Evolutionary conservation across 2,113 vertebrate genomes (phyloP).

Genomic region (Calypte anna): DNA sequence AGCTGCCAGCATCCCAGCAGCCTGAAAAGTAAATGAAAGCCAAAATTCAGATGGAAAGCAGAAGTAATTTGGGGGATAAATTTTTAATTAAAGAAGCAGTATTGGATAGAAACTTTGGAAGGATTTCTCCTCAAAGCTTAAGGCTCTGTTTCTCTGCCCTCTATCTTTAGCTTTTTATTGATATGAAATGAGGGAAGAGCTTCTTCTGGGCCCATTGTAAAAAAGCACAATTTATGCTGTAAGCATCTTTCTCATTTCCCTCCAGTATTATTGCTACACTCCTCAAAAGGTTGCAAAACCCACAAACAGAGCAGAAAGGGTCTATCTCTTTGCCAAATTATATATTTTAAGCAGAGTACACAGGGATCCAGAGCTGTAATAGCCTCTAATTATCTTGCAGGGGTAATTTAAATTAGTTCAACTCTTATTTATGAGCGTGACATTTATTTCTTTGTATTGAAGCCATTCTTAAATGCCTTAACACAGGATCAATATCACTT

Average conservation of each 20-base stretch:
- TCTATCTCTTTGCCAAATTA: background rate
- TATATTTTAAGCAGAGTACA: background rate
- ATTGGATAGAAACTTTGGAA: constrained; percentile 10
- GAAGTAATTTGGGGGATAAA: background rate
- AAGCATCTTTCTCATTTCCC: background rate
- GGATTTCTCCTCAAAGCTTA: constrained; percentile 17
- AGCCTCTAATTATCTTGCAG: constrained; percentile 28
- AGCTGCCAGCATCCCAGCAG: background rate
- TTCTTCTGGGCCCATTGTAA: background rate
- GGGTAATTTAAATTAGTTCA: constrained; percentile 27
- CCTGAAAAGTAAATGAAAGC: constrained; percentile 4
- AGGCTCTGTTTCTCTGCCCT: background rate
- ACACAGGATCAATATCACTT: constrained; percentile 14
- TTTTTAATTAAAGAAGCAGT: constrained; percentile 23
- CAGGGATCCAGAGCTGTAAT: background rate
- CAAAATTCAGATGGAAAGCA: background rate
- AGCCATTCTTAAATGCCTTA: constrained; percentile 17
- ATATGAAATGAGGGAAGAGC: background rate
- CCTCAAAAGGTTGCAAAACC: background rate
- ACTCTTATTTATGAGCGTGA: constrained; percentile 31
- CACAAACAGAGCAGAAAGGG: background rate
- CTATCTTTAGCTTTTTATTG: constrained; percentile 17
- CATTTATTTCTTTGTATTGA: constrained; percentile 55
- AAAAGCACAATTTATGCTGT: background rate
- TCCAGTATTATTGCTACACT: background rate